Evolutionary conservation across 1,140 invertebrate genomes (phyloP), one percentile per base, ranked within the genome.

Genomic region (Euwallacea fornicatus): DNA sequence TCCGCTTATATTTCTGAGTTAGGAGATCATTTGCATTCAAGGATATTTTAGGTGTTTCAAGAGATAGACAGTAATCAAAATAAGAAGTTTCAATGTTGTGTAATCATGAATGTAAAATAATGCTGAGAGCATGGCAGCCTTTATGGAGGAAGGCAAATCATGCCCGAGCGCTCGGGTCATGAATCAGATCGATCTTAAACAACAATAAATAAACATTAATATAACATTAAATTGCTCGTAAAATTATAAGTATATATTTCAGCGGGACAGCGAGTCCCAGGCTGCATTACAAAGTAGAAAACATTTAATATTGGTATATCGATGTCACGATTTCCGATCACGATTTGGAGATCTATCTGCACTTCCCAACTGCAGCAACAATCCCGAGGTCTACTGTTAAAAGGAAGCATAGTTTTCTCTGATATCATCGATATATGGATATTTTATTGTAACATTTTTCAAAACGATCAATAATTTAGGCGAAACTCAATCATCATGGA

Each of bases 231-330:
- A 79, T 79, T 78, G 78, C 74, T 77, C 71, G 78, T 78, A 79
- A 78, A 78, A 79, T 79, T 78, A 79, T 78, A 78, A 78, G 74
- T 76, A 77, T 75, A 79, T 78, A 79, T 78, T 78, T 78, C 77
- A 78, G 66, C 75, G 64, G 69, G 72, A 75, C 73, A 75, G 72
- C 62, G 62, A 66, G 63, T 58, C 47, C 8, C 44, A 64, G 63
- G 15, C 56, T 43, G 56, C 56, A 44, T 66, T 53, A 60, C 69
- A 50, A 61, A 71, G 75, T 78, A 78, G 74, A 76, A 78, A 78
- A 79, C 78, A 78, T 79, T 79, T 79, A 78, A 79, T 79, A 78
- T 79, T 78, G 76, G 77, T 79, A 79, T 76, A 78, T 78, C 75
- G 77, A 77, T 70, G 73, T 79, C 78, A 79, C 78, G 78, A 78